phyloP scores from a whole-genome alignment of 2,113 vertebrate genomes.

The Propithecus coquereli region DNA sequence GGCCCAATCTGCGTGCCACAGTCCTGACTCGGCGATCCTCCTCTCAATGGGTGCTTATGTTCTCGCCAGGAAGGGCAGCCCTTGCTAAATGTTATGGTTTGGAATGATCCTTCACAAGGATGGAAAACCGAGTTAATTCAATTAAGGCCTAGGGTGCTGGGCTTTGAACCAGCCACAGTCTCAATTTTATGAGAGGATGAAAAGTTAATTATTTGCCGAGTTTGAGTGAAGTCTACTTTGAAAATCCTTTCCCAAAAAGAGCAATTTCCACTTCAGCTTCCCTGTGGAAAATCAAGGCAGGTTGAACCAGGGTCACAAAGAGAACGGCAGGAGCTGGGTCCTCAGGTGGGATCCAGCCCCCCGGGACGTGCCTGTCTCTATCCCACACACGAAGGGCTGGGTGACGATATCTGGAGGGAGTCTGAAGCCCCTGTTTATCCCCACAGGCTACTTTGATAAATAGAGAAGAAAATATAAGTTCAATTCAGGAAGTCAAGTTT shows the following conservation, averaged over 20 bases:
- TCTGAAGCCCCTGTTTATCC: fast-evolving
- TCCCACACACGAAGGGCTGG: background rate
- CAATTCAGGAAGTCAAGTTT: background rate
- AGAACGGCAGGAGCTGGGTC: background rate
- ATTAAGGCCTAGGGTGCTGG: constrained; percentile 68
- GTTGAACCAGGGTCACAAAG: constrained; percentile 60
- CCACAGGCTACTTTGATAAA: background rate
- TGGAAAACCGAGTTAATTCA: constrained; percentile 72
- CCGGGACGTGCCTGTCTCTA: background rate
- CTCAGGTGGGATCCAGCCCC: background rate
- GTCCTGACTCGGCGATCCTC: constrained; percentile 57
- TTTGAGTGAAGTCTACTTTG: constrained; percentile 68
- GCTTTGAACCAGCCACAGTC: constrained; percentile 69
- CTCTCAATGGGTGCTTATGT: constrained; percentile 44
- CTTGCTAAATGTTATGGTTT: constrained; percentile 67
- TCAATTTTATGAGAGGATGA: constrained; percentile 70
- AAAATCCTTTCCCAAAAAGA: constrained; percentile 68
- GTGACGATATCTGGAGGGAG: background rate
- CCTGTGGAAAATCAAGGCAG: constrained; percentile 66
- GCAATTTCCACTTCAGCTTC: constrained; percentile 65
- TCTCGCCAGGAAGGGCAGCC: constrained; percentile 63
- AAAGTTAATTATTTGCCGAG: constrained; percentile 78
- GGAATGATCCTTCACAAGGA: constrained; percentile 52
- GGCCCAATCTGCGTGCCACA: constrained; percentile 56
- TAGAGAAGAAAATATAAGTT: background rate